These are phyloP conservation scores for Phaenicophaeus curvirostris DNA, from an alignment of 2,797 vertebrate species.

Conservation along the genomic window DNA sequence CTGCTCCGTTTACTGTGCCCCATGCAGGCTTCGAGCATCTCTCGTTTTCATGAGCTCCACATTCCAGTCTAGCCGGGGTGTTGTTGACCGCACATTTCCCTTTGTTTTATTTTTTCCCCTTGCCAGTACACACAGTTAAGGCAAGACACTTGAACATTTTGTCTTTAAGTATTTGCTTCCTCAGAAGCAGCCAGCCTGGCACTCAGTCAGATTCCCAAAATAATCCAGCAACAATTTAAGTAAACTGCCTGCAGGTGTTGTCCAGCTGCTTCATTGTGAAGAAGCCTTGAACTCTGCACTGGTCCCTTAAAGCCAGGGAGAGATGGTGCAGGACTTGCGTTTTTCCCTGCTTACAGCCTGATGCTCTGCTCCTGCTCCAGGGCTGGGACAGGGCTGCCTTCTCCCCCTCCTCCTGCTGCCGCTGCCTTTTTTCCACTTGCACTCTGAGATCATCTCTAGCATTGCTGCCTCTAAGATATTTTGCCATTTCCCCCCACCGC, in stretches of 20 bases:
- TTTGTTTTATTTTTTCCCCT: neutral
- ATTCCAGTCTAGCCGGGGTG: neutral
- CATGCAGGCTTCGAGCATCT: neutral
- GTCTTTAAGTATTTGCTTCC: slow-evolving; percentile 43
- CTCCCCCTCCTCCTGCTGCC: neutral
- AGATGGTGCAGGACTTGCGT: neutral
- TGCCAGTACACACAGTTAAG: neutral
- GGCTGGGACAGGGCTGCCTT: neutral
- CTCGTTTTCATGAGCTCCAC: neutral
- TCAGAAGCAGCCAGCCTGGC: slow-evolving; percentile 32
- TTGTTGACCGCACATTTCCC: neutral
- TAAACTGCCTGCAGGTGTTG: slow-evolving; percentile 44
- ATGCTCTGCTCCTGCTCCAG: neutral
- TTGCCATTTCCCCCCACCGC: neutral
- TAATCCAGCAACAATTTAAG: neutral
- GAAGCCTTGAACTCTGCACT: neutral
- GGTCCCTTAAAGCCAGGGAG: neutral
- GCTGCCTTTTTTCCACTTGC: neutral
- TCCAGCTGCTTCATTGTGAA: slow-evolving; percentile 4
- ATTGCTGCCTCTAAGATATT: neutral
- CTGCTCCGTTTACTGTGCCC: neutral
- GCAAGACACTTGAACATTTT: slow-evolving; percentile 42
- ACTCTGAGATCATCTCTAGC: neutral
- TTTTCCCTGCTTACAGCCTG: neutral
- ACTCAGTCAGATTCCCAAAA: slow-evolving; percentile 44